Conservation (phyloP, 2,797 vertebrate species). For the Coendou prehensilis region DNA sequence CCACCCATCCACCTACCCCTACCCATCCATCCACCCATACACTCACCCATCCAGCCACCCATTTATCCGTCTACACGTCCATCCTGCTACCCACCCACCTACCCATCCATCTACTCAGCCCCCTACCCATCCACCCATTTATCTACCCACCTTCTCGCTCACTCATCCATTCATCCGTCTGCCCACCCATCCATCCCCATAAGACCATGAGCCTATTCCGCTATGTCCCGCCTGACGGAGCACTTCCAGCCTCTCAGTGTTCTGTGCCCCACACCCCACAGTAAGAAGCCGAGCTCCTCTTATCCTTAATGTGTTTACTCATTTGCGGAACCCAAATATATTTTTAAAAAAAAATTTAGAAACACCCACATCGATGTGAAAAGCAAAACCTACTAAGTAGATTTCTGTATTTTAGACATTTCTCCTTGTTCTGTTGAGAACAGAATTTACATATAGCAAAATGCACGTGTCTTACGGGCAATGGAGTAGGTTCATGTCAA, state of each 20-base stretch:
- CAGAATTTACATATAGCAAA: background rate
- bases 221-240: fast-evolving
- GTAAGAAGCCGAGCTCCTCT: background rate
- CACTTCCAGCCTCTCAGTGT: background rate
- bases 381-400: background rate
- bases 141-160: too few species aligned
- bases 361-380: background rate
- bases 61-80: too few species aligned
- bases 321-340: background rate
- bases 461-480: background rate
- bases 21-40: too few species aligned
- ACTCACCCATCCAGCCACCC: too few species aligned
- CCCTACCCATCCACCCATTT: too few species aligned
- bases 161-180: too few species aligned
- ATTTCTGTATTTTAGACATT: background rate
- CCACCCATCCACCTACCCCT: too few species aligned
- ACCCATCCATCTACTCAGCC: too few species aligned
- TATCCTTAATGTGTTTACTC: background rate
- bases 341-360: background rate
- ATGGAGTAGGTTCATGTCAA: background rate
- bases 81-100: too few species aligned
- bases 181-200: background rate
- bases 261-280: too few species aligned
- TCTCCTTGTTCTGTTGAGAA: background rate
- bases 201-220: background rate